A percentile compares a stretch with the other conserved stretches of the same genome.
These are phyloP conservation scores for Pygocentrus nattereri DNA, from an alignment of 2,797 vertebrate genomes.

Conservation along the genomic window DNA sequence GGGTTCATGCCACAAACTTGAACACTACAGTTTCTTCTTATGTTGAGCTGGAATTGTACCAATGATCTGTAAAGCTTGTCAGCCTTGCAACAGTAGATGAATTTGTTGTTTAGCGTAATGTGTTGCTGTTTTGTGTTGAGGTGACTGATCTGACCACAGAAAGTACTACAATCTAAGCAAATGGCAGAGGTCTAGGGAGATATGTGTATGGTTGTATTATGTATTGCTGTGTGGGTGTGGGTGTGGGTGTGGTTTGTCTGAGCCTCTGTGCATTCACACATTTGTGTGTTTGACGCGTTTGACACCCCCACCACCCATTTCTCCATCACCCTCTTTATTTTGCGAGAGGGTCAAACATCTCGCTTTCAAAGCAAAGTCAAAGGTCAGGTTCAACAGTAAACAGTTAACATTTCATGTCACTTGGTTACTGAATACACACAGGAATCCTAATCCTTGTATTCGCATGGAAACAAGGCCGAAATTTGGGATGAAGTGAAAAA, in stretches of 20 bases:
- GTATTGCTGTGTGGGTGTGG: slow-evolving; percentile 14
- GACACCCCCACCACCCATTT: background rate
- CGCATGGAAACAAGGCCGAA: background rate
- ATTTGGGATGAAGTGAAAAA: background rate
- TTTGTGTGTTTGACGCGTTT: slow-evolving; percentile 17
- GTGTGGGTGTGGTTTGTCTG: background rate
- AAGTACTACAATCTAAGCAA: too few species aligned
- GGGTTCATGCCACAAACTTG: too few species aligned
- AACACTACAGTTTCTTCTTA: too few species aligned
- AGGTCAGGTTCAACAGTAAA: slow-evolving; percentile 8
- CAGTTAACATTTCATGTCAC: slow-evolving; percentile 3
- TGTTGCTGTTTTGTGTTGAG: too few species aligned
- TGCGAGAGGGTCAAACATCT: background rate
- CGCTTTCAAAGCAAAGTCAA: slow-evolving; percentile 3
- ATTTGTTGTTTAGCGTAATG: too few species aligned
- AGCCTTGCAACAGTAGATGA: too few species aligned
- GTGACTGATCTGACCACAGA: too few species aligned
- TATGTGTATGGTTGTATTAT: background rate
- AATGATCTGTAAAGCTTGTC: too few species aligned
- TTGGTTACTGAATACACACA: background rate
- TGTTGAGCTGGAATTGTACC: too few species aligned
- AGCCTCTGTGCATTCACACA: slow-evolving; percentile 7
- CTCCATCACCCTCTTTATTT: background rate
- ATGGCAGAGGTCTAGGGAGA: too few species aligned
- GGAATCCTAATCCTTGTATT: background rate